phyloP scores from a whole-genome alignment of 2,797 vertebrate genomes.

The Gymnocypris eckloni region DNA sequence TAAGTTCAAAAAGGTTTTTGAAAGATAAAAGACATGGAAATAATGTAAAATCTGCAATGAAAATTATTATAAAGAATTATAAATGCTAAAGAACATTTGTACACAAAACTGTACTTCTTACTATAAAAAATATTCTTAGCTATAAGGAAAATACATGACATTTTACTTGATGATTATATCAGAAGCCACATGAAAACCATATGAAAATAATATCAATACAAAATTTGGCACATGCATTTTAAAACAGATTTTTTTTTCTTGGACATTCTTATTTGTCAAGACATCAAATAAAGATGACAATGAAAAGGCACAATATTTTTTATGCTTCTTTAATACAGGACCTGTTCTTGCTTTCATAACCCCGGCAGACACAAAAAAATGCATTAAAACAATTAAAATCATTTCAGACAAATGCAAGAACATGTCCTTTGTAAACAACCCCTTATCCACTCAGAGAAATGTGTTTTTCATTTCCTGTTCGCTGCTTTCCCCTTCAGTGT shows the following conservation, averaged over 20 bases:
- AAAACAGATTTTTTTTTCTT: too few relatives aligned
- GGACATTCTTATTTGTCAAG: neutral
- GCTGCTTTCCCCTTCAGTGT: slow-evolving; percentile 45
- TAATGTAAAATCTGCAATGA: neutral
- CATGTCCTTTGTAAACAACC: neutral
- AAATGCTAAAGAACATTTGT: neutral
- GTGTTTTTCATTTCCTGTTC: slow-evolving; percentile 66
- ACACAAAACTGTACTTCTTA: neutral
- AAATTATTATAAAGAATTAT: neutral
- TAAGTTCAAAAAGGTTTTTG: neutral
- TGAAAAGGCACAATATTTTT: neutral
- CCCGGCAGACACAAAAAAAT: neutral
- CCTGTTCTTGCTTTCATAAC: neutral
- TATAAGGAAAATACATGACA: neutral
- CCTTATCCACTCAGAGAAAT: slow-evolving; percentile 63
- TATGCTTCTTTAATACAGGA: neutral
- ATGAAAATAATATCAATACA: neutral
- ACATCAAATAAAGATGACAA: neutral
- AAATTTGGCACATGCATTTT: neutral
- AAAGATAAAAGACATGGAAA: neutral
- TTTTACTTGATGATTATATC: neutral
- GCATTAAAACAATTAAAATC: neutral
- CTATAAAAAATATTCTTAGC: neutral
- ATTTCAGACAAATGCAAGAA: neutral
- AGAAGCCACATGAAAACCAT: too few relatives aligned